Evolutionary conservation across 1,140 invertebrate genomes (phyloP), one percentile per base, ranked within the genome.

Genomic region (Cherax quadricarinatus): DNA sequence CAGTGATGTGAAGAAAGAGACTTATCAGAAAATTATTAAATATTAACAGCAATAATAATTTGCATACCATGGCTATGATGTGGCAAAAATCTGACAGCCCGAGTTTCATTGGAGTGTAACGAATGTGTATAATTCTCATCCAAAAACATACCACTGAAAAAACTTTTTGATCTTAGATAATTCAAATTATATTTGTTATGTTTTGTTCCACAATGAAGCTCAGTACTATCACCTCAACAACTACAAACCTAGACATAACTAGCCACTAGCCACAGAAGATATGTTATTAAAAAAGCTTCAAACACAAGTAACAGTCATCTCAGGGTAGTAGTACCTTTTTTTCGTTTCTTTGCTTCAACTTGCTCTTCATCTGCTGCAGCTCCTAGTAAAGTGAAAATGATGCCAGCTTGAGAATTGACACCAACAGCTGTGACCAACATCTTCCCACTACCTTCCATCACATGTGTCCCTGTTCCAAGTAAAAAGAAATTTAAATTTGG

Each of bases 381-480:
- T 80, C 99, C 99, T 92, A 99, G 96, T 4, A 99, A 96, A 16
- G 99, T 99, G 96, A 99, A 99, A 94, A 99, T 99, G 95, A 99
- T 99, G 95, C 99, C 99, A 86, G 99, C 99, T 80, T 99, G 99
- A 3, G 99, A 99, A 95, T 99, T 99, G 80, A 99, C 97, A 94
- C 99, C 99, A 60, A 99, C 99, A 73, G 99, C 99, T 62, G 98
- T 98, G 79, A 99, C 99, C 94, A 99, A 95, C 98, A 99, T 99
- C 96, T 99, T 99, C 60, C 99, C 99, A 94, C 99, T 99, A 83
- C 99, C 99, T 96, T 99, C 99, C 99, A 99, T 99, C 80, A 99
- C 99, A 96, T 99, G 99, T 86, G 99, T 99, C 94, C 99, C 99
- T 97, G 94, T 53, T 92, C 89, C 93, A 93, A 91, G 83, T 7